A percentile compares a stretch with the other conserved stretches of the same genome.
These are phyloP conservation scores for Epistrophe grossulariae DNA, from an alignment of 2,888 invertebrate genomes.

Conservation along the genomic window DNA sequence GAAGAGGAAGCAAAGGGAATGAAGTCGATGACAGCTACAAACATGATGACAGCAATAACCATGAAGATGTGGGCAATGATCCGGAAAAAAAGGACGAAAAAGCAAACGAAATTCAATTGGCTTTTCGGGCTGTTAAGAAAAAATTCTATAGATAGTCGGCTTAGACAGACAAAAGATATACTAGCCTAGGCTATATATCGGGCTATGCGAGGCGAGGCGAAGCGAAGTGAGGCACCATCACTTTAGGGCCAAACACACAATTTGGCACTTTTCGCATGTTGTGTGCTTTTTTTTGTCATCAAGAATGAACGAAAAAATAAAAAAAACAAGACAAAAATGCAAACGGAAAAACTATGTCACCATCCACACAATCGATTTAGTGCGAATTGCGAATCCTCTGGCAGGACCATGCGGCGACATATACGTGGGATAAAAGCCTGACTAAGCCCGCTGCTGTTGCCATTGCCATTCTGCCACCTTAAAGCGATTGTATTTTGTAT, in stretches of 20 bases:
- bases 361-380: constrained; percentile 52
- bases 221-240: not conserved
- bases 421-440: constrained; percentile 50
- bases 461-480: constrained; percentile 52
- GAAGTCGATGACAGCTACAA: constrained; percentile 44
- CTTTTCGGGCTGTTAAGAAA: constrained; percentile 35
- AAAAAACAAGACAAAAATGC: constrained; percentile 18
- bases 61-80: constrained; percentile 73
- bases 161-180: constrained; percentile 37
- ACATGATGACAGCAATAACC: constrained; percentile 68
- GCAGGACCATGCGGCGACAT: constrained; percentile 53
- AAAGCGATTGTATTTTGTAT: constrained; percentile 45
- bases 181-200: not conserved
- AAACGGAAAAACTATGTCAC: constrained; percentile 50
- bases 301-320: not conserved
- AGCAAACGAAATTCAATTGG: constrained; percentile 57
- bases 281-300: constrained; percentile 22
- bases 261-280: constrained; percentile 56
- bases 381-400: constrained; percentile 57
- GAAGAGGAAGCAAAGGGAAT: not conserved
- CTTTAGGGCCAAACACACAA: constrained; percentile 48
- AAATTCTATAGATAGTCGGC: constrained; percentile 20
- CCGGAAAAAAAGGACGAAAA: constrained; percentile 38
- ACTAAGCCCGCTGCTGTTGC: constrained; percentile 37
- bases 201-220: no score